These are phyloP conservation scores for Rhodinocichla rosea DNA, from an alignment of 2,113 vertebrate species.

Conservation along the genomic window DNA sequence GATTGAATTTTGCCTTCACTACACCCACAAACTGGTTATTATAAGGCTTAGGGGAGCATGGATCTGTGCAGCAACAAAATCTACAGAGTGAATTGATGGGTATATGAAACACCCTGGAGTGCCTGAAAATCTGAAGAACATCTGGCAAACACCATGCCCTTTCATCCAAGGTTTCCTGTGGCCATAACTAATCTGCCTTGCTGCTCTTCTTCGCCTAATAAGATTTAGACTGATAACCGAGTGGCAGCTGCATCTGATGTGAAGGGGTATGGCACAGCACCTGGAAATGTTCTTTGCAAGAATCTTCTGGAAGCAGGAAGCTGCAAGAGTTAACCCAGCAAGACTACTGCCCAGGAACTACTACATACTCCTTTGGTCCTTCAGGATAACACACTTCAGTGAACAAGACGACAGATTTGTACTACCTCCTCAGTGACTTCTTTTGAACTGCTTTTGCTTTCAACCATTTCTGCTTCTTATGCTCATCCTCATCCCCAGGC, in stretches of 20 bases:
- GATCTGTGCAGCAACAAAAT: conserved; percentile 1
- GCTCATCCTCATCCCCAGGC: not conserved
- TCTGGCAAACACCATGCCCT: not conserved
- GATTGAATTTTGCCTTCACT: conserved; percentile 63
- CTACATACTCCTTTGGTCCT: not conserved
- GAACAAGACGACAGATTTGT: not conserved
- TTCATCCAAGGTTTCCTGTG: not conserved
- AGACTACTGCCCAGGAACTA: not conserved
- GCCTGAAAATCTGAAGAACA: not conserved
- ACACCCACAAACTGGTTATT: conserved; percentile 59
- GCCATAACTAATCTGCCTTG: not conserved
- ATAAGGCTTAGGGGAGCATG: conserved; percentile 22
- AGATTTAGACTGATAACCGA: not conserved
- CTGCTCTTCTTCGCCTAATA: not conserved
- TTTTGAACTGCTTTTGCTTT: not conserved
- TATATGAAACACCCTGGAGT: not conserved
- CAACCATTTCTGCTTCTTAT: not conserved
- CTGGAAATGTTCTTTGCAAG: not conserved
- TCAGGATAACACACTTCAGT: not conserved
- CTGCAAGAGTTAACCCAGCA: not conserved
- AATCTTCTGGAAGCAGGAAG: not conserved
- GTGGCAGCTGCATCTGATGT: not conserved
- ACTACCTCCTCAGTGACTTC: not conserved
- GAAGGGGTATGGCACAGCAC: not conserved
- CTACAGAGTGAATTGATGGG: not conserved